A percentile compares a stretch with the other conserved stretches of the same genome.
Conservation (phyloP, 23 tunicate species). For the Pegea sp. region DNA sequence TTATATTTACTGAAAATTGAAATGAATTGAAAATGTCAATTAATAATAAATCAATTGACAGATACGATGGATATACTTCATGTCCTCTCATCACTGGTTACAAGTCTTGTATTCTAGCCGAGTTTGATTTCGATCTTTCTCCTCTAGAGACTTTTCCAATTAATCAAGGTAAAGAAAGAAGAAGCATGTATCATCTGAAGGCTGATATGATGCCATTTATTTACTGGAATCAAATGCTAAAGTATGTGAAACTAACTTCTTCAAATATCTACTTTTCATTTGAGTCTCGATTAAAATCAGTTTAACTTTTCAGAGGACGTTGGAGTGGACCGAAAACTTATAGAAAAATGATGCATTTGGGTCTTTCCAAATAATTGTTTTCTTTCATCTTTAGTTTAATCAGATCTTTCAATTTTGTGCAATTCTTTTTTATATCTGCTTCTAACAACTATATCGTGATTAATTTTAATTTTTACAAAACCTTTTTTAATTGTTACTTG, state of each 20-base stretch:
- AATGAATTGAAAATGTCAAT: neutral
- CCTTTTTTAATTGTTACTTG: too few species aligned
- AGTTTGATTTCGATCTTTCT: slow-evolving; percentile 79
- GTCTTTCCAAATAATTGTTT: slow-evolving; percentile 55
- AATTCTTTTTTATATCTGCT: too few species aligned
- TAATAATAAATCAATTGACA: slow-evolving; percentile 1
- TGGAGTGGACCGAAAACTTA: slow-evolving; percentile 73
- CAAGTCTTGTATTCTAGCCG: slow-evolving; percentile 85
- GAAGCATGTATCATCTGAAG: slow-evolving; percentile 84
- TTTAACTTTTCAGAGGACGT: slow-evolving; percentile 19
- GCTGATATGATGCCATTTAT: slow-evolving; percentile 50
- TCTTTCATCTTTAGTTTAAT: too few species aligned
- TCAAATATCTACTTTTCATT: neutral
- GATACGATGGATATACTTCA: slow-evolving; percentile 93
- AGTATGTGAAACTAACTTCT: slow-evolving; percentile 12
- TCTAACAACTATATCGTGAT: too few species aligned
- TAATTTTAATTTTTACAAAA: too few species aligned
- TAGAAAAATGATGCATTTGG: slow-evolving; percentile 65
- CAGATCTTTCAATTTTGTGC: too few species aligned
- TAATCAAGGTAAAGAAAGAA: slow-evolving; percentile 75
- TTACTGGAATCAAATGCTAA: slow-evolving; percentile 78
- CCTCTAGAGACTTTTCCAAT: slow-evolving; percentile 87
- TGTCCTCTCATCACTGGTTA: slow-evolving; percentile 94
- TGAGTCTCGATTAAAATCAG: neutral
- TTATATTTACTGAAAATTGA: neutral